Conservation (phyloP, 2,888 invertebrate species). For the Pachymerium ferrugineum region DNA sequence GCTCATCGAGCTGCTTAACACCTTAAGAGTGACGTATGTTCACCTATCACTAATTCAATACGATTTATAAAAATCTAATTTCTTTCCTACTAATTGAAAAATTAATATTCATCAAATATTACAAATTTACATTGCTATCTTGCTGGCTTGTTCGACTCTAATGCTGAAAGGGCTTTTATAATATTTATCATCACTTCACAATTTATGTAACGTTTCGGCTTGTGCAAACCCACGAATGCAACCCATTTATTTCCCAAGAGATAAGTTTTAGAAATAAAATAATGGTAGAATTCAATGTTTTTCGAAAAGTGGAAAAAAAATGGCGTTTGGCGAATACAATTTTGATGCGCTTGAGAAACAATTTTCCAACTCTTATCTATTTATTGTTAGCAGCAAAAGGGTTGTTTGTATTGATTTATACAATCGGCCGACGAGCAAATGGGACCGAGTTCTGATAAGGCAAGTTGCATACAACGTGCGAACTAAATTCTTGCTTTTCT, state of each 20-base stretch:
- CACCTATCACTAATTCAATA: no score
- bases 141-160: no score
- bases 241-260: no score
- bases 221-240: no score
- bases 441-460: background rate
- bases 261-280: no score
- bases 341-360: constrained; percentile 22
- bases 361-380: background rate
- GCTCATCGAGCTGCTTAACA: background rate
- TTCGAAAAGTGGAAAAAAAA: background rate
- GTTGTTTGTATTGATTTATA: constrained; percentile 23
- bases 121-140: no score
- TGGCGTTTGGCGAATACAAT: background rate
- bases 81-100: no score
- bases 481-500: constrained; percentile 15
- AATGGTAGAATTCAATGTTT: background rate
- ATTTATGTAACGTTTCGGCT: no score
- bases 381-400: constrained; percentile 1
- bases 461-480: constrained; percentile 12
- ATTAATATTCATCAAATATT: no score
- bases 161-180: no score
- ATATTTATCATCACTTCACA: no score
- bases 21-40: background rate
- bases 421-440: constrained; percentile 12
- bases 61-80: no score